phyloP scores from a whole-genome alignment of 1,140 invertebrate genomes.

The Physella acuta region DNA sequence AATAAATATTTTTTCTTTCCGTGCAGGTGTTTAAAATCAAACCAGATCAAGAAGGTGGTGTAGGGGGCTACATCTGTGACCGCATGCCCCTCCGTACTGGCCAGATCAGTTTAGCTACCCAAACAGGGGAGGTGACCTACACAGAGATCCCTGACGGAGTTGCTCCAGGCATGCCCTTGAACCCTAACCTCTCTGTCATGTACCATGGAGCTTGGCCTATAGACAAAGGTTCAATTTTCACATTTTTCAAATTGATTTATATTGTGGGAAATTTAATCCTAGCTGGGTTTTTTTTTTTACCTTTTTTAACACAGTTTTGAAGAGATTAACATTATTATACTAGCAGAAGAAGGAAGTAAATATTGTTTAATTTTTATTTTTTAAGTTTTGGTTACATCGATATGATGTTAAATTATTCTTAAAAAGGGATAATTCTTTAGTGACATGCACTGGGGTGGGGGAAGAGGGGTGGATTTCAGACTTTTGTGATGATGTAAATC shows the following conservation, averaged over 20 bases:
- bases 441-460: no score
- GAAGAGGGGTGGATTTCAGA: no score
- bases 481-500: no score
- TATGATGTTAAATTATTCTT: no score
- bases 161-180: slow-evolving; percentile 21
- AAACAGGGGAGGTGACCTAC: slow-evolving; percentile 17
- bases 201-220: slow-evolving; percentile 74
- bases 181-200: slow-evolving; percentile 50
- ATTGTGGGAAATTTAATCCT: neutral
- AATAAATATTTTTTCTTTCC: neutral
- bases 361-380: neutral
- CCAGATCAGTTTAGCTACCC: slow-evolving; percentile 2
- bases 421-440: no score
- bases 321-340: neutral
- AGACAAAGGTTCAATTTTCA: slow-evolving; percentile 36
- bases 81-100: neutral
- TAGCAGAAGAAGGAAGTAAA: neutral
- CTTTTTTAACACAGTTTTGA: neutral
- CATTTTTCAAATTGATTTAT: neutral
- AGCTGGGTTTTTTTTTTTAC: neutral
- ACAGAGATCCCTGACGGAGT: slow-evolving; percentile 8
- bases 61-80: slow-evolving; percentile 17
- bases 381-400: no score
- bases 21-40: slow-evolving; percentile 15
- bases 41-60: slow-evolving; percentile 18